Base-by-base conservation (phyloP, 2,888 invertebrate genomes). In the Nineta flava region DNA sequence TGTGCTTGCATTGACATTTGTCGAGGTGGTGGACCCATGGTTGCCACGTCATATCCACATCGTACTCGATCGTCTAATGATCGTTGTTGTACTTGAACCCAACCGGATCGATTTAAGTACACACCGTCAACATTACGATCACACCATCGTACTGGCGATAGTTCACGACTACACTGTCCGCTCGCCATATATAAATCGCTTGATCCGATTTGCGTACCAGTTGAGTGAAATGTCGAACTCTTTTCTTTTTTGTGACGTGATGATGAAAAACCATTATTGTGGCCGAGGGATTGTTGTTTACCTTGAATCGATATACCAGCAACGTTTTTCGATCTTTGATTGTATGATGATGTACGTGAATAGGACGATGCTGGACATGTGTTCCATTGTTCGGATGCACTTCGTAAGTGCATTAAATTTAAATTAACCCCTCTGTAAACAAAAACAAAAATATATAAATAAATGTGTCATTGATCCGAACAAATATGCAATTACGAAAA, bases 61-160 rank as follows among this genome's bases (percentile, higher is more conserved):
- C 68, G 62, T 32, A 70, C 64, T 53, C 69, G 70, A 47, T 74
- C 74, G 55, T 75, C 75, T 21, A 74, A 56, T 0, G 73, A 74
- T 43, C 73, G 60, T 54, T 74, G 75, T 52, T 75, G 74, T 2
- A 75, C 75, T 51, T 59, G 57, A 2, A 74, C 74, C 74, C 74
- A 74, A 7, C 74, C 74, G 0, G 74, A 74, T 51, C 72, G 63
- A 2, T 74, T 74, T 15, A 76, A 59, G 56, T 73, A 76, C 3
- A 76, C 75, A 0, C 75, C 75, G 54, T 75, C 75, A 6, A 75
- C 75, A 60, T 75, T 75, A 7, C 72, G 62, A 55, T 75, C 75
- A 59, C 74, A 73, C 76, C 76, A 74, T 52, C 74, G 63, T 9
- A 76, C 75, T 3, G 76, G 76, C 0, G 75, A 75, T 43, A 76